These are phyloP conservation scores for Hetaerina titia DNA, from an alignment of 2,888 invertebrate genomes.

Conservation along the genomic window DNA sequence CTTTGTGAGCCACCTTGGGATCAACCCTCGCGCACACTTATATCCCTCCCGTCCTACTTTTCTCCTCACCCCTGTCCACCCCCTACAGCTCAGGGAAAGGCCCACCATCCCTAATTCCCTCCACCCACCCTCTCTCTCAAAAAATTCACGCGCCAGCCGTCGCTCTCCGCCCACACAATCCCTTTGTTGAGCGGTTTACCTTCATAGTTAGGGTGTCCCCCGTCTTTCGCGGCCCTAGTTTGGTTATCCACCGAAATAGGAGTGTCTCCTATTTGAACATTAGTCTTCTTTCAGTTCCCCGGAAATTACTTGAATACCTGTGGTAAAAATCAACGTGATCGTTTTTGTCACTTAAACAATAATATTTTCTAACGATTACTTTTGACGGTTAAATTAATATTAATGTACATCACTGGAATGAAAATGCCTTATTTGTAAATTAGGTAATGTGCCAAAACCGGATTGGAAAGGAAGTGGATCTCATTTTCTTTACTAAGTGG, in stretches of 20 bases:
- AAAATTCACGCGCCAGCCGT: neutral
- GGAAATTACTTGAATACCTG: too few species aligned
- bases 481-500: too few species aligned
- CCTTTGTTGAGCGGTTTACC: neutral
- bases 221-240: neutral
- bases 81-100: neutral
- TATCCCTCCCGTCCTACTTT: neutral
- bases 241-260: neutral
- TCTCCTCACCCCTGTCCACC: neutral
- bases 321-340: too few species aligned
- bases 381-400: too few species aligned
- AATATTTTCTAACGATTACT: too few species aligned
- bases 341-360: too few species aligned
- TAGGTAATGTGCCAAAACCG: too few species aligned
- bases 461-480: too few species aligned
- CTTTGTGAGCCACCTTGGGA: neutral
- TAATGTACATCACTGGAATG: too few species aligned
- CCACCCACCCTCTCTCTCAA: neutral
- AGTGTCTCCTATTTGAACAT: neutral
- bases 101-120: neutral
- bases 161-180: neutral
- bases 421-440: too few species aligned
- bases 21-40: neutral
- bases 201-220: neutral
- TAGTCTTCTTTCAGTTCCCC: too few species aligned